phyloP scores from a whole-genome alignment of 1,140 invertebrate genomes.

The Spodoptera frugiperda region DNA sequence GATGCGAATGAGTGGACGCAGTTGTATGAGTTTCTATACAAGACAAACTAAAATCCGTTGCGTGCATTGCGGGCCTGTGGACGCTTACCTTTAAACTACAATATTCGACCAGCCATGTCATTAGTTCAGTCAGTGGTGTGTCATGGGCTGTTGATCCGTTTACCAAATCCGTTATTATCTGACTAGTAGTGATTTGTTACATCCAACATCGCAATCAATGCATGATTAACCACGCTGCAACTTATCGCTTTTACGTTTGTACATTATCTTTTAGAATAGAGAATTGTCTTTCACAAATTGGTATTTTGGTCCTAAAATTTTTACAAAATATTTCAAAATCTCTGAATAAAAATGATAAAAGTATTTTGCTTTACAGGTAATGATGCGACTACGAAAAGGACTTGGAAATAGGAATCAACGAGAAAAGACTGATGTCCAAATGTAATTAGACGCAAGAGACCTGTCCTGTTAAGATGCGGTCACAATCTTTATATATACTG shows the following conservation, averaged over 20 bases:
- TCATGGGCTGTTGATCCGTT: no score
- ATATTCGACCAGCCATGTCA: no score
- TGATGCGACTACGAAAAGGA: conserved; percentile 51
- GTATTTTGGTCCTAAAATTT: not conserved
- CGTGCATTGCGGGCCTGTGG: no score
- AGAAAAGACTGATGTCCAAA: conserved; percentile 58
- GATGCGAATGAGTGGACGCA: no score
- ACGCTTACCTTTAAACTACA: no score
- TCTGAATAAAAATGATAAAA: not conserved
- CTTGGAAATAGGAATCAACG: conserved; percentile 63
- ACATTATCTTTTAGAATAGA: not conserved
- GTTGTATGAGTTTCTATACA: no score
- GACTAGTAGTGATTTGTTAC: not conserved
- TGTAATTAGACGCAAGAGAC: conserved; percentile 19
- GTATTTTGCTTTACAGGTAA: conserved; percentile 54
- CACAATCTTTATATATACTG: not conserved
- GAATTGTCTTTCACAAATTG: not conserved
- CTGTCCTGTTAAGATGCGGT: not conserved
- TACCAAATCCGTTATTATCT: no score
- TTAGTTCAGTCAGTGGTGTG: no score
- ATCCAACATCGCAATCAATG: conserved; percentile 1
- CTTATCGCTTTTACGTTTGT: not conserved
- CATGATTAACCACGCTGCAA: not conserved
- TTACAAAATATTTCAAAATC: no score
- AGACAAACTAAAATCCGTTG: no score